Evolutionary conservation across 2,113 vertebrate species (phyloP).

Genomic region (Dermatemys mawii): DNA sequence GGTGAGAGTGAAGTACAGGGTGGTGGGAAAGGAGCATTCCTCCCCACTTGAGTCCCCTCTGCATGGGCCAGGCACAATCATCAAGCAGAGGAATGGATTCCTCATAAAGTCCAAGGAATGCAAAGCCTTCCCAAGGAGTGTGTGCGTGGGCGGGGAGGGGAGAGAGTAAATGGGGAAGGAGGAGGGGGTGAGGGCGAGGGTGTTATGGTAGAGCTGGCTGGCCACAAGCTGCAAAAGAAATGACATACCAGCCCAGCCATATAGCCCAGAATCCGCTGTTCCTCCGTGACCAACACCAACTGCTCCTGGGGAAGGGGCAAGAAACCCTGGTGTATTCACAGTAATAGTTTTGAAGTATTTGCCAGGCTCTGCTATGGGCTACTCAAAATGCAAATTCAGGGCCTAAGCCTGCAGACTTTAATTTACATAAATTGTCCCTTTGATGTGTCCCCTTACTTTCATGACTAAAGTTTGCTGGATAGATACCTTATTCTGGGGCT

Average conservation of each 20-base stretch:
- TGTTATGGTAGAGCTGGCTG: slow-evolving; percentile 18
- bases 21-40: neutral
- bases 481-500: slow-evolving; percentile 50
- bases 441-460: slow-evolving; percentile 19
- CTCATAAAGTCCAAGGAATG: neutral
- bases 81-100: neutral
- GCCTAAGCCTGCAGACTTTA: slow-evolving; percentile 39
- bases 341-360: slow-evolving; percentile 42
- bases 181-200: no score
- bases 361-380: slow-evolving; percentile 45
- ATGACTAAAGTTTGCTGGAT: slow-evolving; percentile 51
- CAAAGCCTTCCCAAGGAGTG: neutral
- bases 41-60: neutral
- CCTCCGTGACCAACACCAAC: slow-evolving; percentile 33
- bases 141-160: no score
- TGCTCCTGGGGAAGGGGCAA: slow-evolving; percentile 47
- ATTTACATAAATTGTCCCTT: slow-evolving; percentile 1
- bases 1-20: neutral
- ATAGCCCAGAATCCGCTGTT: slow-evolving; percentile 18
- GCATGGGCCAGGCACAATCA: neutral
- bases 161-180: no score
- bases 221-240: slow-evolving; percentile 38
- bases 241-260: slow-evolving; percentile 15
- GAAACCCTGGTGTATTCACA: slow-evolving; percentile 53
- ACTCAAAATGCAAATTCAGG: slow-evolving; percentile 51